Percentiles rank a stretch among this genome's conserved stretches.
phyloP scores from a whole-genome alignment of 92 coral and sea anemone genomes.

The Paramuricea clavata region DNA sequence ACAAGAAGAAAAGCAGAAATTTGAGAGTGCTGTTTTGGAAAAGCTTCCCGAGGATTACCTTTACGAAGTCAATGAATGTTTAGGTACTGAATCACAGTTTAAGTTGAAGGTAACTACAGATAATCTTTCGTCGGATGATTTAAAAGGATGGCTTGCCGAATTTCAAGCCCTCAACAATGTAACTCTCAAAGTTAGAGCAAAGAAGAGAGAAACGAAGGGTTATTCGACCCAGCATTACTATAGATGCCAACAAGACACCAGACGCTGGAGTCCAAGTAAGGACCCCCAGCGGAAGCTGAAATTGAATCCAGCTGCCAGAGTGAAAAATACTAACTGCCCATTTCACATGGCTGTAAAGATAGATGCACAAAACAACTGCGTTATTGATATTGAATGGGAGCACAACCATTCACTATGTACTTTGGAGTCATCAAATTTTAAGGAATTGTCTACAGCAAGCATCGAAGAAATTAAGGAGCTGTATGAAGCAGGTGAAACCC shows the following conservation, averaged over 20 bases:
- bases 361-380: constrained; percentile 26
- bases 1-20: constrained; percentile 29
- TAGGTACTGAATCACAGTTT: constrained; percentile 23
- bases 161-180: too few species aligned
- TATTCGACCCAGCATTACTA: constrained; percentile 52
- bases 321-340: constrained; percentile 23
- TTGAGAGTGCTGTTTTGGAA: constrained; percentile 19
- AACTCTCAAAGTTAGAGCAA: too few species aligned
- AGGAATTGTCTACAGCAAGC: constrained; percentile 24
- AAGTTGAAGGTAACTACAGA: constrained; percentile 19
- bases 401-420: constrained; percentile 39
- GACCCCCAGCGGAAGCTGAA: constrained; percentile 47
- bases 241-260: constrained; percentile 52
- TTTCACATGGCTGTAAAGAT: constrained; percentile 14
- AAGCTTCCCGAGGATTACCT: constrained; percentile 26
- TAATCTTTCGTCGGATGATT: neutral
- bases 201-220: constrained; percentile 55
- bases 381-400: constrained; percentile 34
- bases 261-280: too few species aligned
- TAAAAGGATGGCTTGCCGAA: too few species aligned
- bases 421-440: constrained; percentile 37
- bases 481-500: constrained; percentile 76
- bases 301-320: constrained; percentile 30
- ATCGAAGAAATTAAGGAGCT: constrained; percentile 49
- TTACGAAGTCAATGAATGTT: constrained; percentile 31